Conservation (phyloP, 2,888 invertebrate genomes). For the Adineta ricciae region DNA sequence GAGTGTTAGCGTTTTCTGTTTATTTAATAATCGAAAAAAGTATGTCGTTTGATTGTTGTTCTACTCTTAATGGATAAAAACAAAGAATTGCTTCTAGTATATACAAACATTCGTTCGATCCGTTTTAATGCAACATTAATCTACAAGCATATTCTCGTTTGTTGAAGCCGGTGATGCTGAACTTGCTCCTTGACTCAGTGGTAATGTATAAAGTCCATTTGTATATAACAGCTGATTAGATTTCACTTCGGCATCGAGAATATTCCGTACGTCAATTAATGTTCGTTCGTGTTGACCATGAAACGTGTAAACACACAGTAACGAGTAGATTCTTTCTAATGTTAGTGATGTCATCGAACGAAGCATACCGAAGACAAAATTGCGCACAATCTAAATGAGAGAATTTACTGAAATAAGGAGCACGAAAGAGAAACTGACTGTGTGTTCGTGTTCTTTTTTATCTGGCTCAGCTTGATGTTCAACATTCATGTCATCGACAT, state of each 20-base stretch:
- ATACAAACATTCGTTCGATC: not conserved
- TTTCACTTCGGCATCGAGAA: not conserved
- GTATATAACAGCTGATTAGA: not conserved
- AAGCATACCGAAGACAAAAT: conserved; percentile 16
- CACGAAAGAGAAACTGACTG: not conserved
- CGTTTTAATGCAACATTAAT: not conserved
- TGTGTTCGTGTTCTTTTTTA: conserved; percentile 17
- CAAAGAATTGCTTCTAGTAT: not conserved
- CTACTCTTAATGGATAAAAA: not conserved
- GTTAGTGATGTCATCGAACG: conserved; percentile 18
- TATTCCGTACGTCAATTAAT: not conserved
- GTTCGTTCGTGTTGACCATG: not conserved
- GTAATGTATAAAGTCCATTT: conserved; percentile 19
- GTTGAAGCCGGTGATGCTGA: not conserved
- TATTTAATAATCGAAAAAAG: not conserved
- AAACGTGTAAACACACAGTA: not conserved
- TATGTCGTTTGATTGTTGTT: not conserved
- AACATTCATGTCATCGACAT: not conserved
- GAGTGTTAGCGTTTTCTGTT: too few species aligned
- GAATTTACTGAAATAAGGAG: not conserved
- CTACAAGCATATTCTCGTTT: not conserved
- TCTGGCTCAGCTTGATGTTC: conserved; percentile 14
- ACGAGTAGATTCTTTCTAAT: conserved; percentile 13
- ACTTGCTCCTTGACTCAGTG: not conserved
- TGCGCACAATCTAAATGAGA: not conserved